A percentile compares a stretch with the other conserved stretches of the same genome.
These are phyloP conservation scores for Perizoma affinitatum DNA, from an alignment of 2,888 invertebrate genomes.

Conservation along the genomic window DNA sequence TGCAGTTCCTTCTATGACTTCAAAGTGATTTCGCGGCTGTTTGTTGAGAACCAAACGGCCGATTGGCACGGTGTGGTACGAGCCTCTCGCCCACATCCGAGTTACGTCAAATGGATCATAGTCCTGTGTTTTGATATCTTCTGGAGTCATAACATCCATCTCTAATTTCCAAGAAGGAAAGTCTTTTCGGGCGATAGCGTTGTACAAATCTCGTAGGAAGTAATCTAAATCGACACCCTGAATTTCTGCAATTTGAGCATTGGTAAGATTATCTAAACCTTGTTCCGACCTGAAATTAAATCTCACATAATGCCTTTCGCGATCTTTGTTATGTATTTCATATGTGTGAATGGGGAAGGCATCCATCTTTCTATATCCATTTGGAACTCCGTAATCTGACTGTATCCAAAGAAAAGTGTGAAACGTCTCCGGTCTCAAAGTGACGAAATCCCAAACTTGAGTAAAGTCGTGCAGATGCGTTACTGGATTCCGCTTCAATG, in stretches of 20 bases:
- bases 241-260: constrained; percentile 85
- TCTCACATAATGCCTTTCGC: constrained; percentile 90
- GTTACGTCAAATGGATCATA: constrained; percentile 67
- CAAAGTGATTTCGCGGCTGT: constrained; percentile 60
- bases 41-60: constrained; percentile 57
- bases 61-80: constrained; percentile 55
- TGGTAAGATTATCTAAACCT: constrained; percentile 89
- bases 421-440: constrained; percentile 90
- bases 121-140: constrained; percentile 51
- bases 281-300: constrained; percentile 96
- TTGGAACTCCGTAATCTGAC: constrained; percentile 94
- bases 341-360: constrained; percentile 96
- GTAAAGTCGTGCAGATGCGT: constrained; percentile 92
- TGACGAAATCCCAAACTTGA: constrained; percentile 95
- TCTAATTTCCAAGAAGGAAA: constrained; percentile 28
- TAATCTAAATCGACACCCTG: constrained; percentile 92
- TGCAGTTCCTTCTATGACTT: constrained; percentile 53
- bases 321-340: constrained; percentile 90
- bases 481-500: constrained; percentile 95
- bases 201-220: constrained; percentile 90
- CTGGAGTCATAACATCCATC: constrained; percentile 31
- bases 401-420: constrained; percentile 91
- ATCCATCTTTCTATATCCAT: constrained; percentile 95
- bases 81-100: constrained; percentile 63
- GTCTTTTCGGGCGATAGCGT: constrained; percentile 89